Evolutionary conservation across 1,140 invertebrate species (phyloP).

Genomic region (Prorops nasuta): DNA sequence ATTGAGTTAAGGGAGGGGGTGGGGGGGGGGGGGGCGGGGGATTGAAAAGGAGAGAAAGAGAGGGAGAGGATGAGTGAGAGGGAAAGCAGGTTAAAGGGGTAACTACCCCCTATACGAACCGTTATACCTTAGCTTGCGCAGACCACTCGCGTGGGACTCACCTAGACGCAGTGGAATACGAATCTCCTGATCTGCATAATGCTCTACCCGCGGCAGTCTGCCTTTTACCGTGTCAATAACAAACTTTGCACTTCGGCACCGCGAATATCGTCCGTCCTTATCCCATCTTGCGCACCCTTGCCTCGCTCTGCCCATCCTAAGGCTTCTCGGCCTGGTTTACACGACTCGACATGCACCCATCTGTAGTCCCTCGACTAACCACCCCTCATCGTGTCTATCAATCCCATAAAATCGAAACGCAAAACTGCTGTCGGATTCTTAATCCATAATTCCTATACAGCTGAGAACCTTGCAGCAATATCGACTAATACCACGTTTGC

Average conservation of each 20-base stretch:
- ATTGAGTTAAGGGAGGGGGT: too few relatives aligned
- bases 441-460: too few relatives aligned
- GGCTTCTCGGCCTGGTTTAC: neutral
- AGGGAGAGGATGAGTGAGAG: too few relatives aligned
- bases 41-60: too few relatives aligned
- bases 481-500: too few relatives aligned
- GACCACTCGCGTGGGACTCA: too few relatives aligned
- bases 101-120: neutral
- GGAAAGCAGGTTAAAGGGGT: neutral
- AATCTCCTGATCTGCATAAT: constrained; percentile 32
- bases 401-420: constrained; percentile 11
- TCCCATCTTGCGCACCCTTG: neutral
- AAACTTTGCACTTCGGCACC: constrained; percentile 25
- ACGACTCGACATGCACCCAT: too few relatives aligned
- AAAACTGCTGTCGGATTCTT: neutral
- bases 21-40: too few relatives aligned
- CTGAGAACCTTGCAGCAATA: too few relatives aligned
- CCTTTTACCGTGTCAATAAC: constrained; percentile 21
- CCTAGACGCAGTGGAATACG: constrained; percentile 17
- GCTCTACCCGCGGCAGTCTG: constrained; percentile 8
- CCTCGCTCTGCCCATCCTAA: neutral
- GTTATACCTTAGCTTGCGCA: too few relatives aligned
- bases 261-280: constrained; percentile 1
- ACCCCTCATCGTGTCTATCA: too few relatives aligned
- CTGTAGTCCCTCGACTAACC: too few relatives aligned